phyloP scores from a whole-genome alignment of 2,113 vertebrate species.

The Podiceps cristatus region DNA sequence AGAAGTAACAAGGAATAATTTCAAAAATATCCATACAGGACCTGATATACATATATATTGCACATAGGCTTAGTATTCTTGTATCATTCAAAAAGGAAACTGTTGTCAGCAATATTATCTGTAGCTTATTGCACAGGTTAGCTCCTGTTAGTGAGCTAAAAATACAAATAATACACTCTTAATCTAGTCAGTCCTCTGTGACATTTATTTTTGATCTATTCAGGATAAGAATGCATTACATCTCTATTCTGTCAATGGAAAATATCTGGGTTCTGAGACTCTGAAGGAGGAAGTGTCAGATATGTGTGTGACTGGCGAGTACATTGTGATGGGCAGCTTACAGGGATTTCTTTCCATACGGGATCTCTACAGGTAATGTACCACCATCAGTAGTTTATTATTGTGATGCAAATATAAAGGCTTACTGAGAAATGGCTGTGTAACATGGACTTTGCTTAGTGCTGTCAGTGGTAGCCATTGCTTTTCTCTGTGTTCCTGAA shows the following conservation, averaged over 20 bases:
- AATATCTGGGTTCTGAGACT: constrained; percentile 85
- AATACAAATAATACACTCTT: background rate
- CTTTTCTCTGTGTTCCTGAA: background rate
- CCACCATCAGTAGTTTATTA: background rate
- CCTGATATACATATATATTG: background rate
- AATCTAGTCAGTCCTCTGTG: background rate
- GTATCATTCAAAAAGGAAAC: background rate
- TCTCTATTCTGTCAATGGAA: constrained; percentile 95
- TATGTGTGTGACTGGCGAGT: constrained; percentile 89
- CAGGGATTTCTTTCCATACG: constrained; percentile 93
- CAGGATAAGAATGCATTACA: constrained; percentile 95
- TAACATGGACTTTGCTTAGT: background rate
- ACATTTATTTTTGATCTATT: constrained; percentile 26
- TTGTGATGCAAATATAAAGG: background rate
- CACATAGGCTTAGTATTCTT: background rate
- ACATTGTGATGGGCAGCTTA: constrained; percentile 89
- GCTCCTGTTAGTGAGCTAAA: background rate
- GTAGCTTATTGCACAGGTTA: background rate
- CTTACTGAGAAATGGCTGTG: background rate
- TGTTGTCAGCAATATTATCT: background rate
- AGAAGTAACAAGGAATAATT: background rate
- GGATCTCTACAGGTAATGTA: constrained; percentile 90
- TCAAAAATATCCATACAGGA: background rate
- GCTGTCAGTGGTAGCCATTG: background rate
- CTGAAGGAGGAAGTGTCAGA: constrained; percentile 94